Conservation (phyloP, 2,113 vertebrate species). For the Rhinogobius similis region DNA sequence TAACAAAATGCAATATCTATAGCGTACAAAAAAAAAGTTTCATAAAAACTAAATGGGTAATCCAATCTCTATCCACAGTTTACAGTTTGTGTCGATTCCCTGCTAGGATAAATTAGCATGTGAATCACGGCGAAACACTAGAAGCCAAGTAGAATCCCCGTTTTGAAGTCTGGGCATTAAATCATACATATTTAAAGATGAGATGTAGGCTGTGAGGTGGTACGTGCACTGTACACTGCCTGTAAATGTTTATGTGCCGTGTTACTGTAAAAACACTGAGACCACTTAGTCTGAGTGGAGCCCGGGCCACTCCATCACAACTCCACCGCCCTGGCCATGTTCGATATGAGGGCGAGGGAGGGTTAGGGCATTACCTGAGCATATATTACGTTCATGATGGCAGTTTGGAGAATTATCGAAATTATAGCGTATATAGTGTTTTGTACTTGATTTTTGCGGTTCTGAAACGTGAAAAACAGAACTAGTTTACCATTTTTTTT, state of each 20-base stretch:
- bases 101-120: background rate
- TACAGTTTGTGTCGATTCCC: background rate
- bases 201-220: background rate
- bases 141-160: background rate
- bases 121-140: background rate
- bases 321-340: background rate
- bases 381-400: no score
- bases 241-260: conserved; percentile 2
- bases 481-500: no score
- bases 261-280: background rate
- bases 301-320: background rate
- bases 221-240: background rate
- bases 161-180: background rate
- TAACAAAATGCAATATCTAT: no score
- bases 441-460: no score
- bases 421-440: no score
- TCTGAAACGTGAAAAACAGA: no score
- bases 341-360: background rate
- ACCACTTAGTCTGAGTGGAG: conserved; percentile 1
- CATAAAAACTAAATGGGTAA: no score
- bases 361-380: background rate
- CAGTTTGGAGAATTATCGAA: no score
- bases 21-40: no score
- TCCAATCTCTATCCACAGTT: no score
- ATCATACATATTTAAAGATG: background rate